Conservation (phyloP, 2,113 vertebrate species). For the Meleagris gallopavo region DNA sequence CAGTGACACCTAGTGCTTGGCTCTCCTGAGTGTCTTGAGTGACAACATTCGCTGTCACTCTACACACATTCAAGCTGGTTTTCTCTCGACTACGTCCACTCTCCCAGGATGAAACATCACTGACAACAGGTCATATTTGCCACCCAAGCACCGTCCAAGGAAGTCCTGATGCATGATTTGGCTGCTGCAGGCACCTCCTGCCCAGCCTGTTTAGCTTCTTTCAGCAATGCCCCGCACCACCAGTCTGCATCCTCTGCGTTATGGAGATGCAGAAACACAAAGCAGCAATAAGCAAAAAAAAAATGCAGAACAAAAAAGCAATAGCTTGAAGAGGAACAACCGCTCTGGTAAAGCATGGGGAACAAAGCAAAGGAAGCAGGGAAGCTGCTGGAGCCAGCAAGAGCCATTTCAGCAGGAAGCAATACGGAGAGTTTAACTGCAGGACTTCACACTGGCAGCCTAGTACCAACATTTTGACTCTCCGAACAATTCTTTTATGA, state of each 20-base stretch:
- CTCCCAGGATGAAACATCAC: background rate
- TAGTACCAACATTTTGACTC: background rate
- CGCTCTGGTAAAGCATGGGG: background rate
- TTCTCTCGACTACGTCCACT: background rate
- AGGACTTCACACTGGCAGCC: background rate
- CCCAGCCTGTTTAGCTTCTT: background rate
- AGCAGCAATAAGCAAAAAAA: background rate
- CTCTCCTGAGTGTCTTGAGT: background rate
- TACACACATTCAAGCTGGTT: background rate
- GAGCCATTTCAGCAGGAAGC: background rate
- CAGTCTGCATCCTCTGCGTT: background rate
- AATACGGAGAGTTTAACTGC: background rate
- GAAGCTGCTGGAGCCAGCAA: background rate
- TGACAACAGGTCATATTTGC: background rate
- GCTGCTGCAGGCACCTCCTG: background rate
- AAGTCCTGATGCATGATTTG: background rate
- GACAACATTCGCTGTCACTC: background rate
- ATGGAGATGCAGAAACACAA: background rate
- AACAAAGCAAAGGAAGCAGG: background rate
- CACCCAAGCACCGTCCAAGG: background rate
- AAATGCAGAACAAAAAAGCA: background rate
- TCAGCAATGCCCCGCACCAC: background rate
- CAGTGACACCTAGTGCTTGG: background rate
- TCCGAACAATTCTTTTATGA: background rate
- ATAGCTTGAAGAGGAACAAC: background rate